Conservation (phyloP, 2,113 vertebrate species). For the Nibea albiflora region DNA sequence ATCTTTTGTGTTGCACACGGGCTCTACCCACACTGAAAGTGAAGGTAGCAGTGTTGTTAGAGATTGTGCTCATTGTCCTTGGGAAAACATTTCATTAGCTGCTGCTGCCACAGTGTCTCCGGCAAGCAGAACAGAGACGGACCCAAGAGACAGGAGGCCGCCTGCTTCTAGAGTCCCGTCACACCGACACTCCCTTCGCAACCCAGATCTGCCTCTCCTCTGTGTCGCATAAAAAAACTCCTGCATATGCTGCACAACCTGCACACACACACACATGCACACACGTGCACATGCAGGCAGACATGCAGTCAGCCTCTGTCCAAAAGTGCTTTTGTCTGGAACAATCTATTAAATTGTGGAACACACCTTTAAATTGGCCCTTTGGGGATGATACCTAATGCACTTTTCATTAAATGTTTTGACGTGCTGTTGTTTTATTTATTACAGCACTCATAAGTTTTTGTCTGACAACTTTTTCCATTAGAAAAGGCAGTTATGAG, state of each 20-base stretch:
- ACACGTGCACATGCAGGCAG: conserved; percentile 12
- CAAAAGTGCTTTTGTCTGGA: conserved; percentile 55
- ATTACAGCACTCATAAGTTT: conserved; percentile 41
- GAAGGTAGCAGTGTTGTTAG: background rate
- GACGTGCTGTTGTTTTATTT: conserved; percentile 68
- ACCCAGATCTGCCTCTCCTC: conserved; percentile 54
- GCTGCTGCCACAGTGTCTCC: conserved; percentile 47
- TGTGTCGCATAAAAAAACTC: conserved; percentile 63
- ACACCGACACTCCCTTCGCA: conserved; percentile 51
- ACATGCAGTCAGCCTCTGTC: conserved; percentile 50
- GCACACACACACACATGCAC: conserved; percentile 7
- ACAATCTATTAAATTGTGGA: conserved; percentile 55
- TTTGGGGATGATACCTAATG: conserved; percentile 61
- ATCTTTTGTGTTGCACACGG: conserved; percentile 2
- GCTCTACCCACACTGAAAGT: background rate
- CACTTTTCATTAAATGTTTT: conserved; percentile 67
- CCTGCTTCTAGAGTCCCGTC: conserved; percentile 47
- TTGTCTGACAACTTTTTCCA: conserved; percentile 44
- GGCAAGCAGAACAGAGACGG: conserved; percentile 36
- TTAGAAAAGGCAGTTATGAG: conserved; percentile 20
- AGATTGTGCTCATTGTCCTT: conserved; percentile 9
- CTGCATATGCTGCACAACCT: conserved; percentile 42
- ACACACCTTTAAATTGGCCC: conserved; percentile 68
- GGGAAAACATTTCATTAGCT: conserved; percentile 55
- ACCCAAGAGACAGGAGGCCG: conserved; percentile 45